These are phyloP conservation scores for Scolopax rusticola DNA, from an alignment of 2,797 vertebrate species.

Conservation along the genomic window DNA sequence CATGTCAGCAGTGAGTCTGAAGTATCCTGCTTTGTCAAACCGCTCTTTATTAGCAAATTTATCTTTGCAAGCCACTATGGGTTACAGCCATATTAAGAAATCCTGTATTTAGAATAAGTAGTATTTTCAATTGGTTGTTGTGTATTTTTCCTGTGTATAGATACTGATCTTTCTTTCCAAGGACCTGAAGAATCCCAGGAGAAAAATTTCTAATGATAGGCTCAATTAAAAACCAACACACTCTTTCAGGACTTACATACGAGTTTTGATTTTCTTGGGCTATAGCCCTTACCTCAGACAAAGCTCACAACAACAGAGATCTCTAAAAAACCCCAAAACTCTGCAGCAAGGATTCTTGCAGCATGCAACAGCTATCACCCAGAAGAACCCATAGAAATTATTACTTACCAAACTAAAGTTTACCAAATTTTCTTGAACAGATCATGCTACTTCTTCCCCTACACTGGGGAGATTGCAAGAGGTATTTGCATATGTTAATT, in stretches of 20 bases:
- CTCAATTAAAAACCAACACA: neutral
- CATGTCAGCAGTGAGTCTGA: neutral
- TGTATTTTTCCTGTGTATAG: neutral
- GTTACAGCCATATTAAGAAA: neutral
- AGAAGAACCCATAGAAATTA: neutral
- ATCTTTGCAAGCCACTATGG: neutral
- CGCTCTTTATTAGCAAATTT: neutral
- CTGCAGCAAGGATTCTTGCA: neutral
- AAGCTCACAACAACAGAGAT: neutral
- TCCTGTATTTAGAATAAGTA: neutral
- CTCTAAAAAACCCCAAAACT: neutral
- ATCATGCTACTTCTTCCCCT: neutral
- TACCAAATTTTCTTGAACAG: neutral
- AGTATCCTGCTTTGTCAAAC: neutral
- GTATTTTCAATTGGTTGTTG: neutral
- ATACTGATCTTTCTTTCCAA: neutral
- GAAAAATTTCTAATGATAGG: neutral
- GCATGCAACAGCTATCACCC: neutral
- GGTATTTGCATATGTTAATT: neutral
- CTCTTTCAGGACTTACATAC: neutral
- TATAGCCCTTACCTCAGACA: neutral
- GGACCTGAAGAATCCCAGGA: neutral
- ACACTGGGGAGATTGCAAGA: neutral
- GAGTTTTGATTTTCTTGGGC: neutral
- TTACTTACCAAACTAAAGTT: neutral